Base-by-base conservation (phyloP, 2,888 invertebrate species). In the Pseudolycoriella hygida region DNA sequence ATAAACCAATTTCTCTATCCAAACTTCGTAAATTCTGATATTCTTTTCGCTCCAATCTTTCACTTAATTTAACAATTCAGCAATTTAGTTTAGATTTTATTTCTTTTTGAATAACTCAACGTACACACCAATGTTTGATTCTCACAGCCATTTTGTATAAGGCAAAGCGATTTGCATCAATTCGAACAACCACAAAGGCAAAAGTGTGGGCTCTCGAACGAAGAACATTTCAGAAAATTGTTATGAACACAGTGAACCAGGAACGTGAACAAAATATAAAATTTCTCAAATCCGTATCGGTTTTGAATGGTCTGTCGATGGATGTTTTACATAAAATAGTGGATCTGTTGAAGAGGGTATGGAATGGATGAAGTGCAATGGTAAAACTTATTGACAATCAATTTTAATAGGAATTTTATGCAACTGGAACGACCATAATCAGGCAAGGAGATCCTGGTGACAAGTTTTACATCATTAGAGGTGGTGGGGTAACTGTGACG, bases 151-250 rank as follows among this genome's bases (percentile, higher is more conserved):
- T 96, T 53, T 69, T 96, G 20, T 94, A 96, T 66, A 92, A 92
- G 66, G 90, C 92, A 32, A 88, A 86, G 56, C 70, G 93, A 50
- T 81, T 87, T 51, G 90, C 92, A 1, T 85, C 89, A 1, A 82
- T 93, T 48, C 71, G 75, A 66, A 81, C 80, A 55, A 71, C 83
- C 55, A 76, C 79, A 17, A 72, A 77, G 54, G 82, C 87, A 10
- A 78, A 78, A 57, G 78, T 92, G 53, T 94, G 93, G 93, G 85
- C 82, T 30, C 69, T 94, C 53, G 85, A 90, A 58, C 71, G 92
- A 48, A 71, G 76, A 44, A 83, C 84, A 6, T 94, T 92, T 65
- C 84, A 90, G 56, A 79, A 83, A 53, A 83, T 93, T 43, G 89
- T 92, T 84, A 80, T 89, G 60, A 75, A 79, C 52, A 83, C 83